Conservation (phyloP, 2,113 vertebrate genomes). For the Cephalopholis sonnerati region DNA sequence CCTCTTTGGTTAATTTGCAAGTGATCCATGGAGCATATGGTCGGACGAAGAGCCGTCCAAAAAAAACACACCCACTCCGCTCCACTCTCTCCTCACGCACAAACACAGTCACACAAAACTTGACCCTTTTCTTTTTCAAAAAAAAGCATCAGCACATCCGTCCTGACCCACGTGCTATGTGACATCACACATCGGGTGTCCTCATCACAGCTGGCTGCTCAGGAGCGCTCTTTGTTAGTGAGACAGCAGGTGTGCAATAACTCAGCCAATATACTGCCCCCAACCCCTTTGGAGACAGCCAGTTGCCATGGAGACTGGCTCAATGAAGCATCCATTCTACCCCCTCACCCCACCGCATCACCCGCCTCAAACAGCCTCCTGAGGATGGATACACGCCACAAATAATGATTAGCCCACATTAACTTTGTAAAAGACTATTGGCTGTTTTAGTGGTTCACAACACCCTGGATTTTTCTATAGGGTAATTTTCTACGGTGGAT, state of each 20-base stretch:
- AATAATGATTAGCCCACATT: constrained; percentile 62
- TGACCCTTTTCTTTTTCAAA: not conserved
- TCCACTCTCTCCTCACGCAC: constrained; percentile 1
- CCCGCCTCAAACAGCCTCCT: constrained; percentile 42
- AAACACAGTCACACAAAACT: constrained; percentile 2
- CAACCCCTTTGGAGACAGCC: constrained; percentile 71
- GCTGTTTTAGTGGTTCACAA: not conserved
- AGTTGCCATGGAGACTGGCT: constrained; percentile 83
- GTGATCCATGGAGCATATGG: constrained; percentile 22
- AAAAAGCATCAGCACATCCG: constrained; percentile 5
- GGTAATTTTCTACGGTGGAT: constrained; percentile 3
- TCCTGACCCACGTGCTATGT: not conserved
- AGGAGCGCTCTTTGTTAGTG: constrained; percentile 62
- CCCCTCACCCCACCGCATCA: constrained; percentile 29
- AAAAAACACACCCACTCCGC: not conserved
- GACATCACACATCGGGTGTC: constrained; percentile 23
- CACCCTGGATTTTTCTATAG: not conserved
- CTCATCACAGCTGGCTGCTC: constrained; percentile 57
- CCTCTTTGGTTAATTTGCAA: not conserved
- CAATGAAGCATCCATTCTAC: constrained; percentile 73
- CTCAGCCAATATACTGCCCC: constrained; percentile 71
- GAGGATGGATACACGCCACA: constrained; percentile 56
- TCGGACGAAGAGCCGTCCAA: not conserved
- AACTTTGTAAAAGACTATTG: constrained; percentile 14
- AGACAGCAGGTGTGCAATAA: constrained; percentile 82